A percentile compares a stretch with the other conserved stretches of the same genome.
Conservation (phyloP, 2,113 vertebrate genomes). For the Gallinago media region DNA sequence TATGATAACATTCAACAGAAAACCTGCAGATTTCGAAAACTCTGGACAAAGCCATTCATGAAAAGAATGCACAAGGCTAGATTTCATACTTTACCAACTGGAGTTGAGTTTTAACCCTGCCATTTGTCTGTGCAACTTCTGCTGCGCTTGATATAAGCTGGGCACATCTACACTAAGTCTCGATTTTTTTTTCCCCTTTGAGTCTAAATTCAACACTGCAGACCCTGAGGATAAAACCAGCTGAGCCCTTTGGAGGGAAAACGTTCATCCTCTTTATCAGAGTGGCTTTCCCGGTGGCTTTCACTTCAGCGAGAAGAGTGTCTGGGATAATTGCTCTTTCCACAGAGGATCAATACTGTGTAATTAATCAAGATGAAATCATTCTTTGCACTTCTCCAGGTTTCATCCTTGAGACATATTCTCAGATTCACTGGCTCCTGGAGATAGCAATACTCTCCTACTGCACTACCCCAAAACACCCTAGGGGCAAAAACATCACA, state of each 20-base stretch:
- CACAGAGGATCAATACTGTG: conserved; percentile 72
- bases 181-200: background rate
- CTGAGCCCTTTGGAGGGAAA: conserved; percentile 62
- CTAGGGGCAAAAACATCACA: conserved; percentile 47
- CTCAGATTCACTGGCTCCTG: conserved; percentile 48
- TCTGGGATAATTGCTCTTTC: conserved; percentile 76
- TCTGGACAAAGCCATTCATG: background rate
- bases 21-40: background rate
- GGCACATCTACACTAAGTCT: conserved; percentile 2
- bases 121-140: conserved; percentile 11
- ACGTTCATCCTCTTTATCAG: conserved; percentile 72
- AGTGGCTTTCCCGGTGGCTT: conserved; percentile 72
- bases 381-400: conserved; percentile 67
- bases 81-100: background rate
- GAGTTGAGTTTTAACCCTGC: background rate
- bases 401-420: conserved; percentile 69
- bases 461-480: conserved; percentile 22
- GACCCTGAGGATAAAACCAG: conserved; percentile 71
- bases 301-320: conserved; percentile 61
- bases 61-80: background rate
- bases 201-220: conserved; percentile 63
- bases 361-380: conserved; percentile 76
- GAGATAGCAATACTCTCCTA: conserved; percentile 25
- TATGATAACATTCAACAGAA: background rate
- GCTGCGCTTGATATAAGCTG: background rate